A percentile compares a stretch with the other conserved stretches of the same genome.
These are phyloP conservation scores for Alligator sinensis DNA, from an alignment of 2,113 vertebrate species.

Conservation along the genomic window DNA sequence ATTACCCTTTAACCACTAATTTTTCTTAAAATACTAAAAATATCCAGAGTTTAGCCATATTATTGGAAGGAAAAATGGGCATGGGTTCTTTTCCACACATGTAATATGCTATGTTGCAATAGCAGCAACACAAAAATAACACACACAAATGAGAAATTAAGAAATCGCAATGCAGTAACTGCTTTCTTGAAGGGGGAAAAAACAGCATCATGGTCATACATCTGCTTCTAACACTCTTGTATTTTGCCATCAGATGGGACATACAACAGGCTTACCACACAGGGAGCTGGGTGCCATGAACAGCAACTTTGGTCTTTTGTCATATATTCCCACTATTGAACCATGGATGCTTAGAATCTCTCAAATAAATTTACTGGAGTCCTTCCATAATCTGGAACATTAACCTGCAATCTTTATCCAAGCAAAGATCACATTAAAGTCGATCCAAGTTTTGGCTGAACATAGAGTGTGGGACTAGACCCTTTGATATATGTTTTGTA, in stretches of 20 bases:
- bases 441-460: background rate
- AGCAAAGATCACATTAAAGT: background rate
- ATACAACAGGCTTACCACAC: rapidly evolving
- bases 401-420: background rate
- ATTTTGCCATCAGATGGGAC: background rate
- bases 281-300: background rate
- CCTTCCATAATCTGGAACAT: background rate
- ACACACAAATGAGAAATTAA: background rate
- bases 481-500: background rate
- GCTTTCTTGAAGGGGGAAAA: background rate
- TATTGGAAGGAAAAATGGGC: background rate
- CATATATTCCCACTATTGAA: background rate
- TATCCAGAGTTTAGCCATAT: background rate
- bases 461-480: background rate
- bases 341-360: background rate
- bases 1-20: background rate
- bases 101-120: background rate
- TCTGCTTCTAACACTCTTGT: background rate
- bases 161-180: background rate
- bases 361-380: background rate
- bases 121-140: background rate
- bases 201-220: background rate
- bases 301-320: background rate
- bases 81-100: background rate
- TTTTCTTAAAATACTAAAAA: background rate